Evolutionary conservation across 1,140 invertebrate species (phyloP), one percentile per base, ranked within the genome.

Genomic region (Drosophila punjabiensis): DNA sequence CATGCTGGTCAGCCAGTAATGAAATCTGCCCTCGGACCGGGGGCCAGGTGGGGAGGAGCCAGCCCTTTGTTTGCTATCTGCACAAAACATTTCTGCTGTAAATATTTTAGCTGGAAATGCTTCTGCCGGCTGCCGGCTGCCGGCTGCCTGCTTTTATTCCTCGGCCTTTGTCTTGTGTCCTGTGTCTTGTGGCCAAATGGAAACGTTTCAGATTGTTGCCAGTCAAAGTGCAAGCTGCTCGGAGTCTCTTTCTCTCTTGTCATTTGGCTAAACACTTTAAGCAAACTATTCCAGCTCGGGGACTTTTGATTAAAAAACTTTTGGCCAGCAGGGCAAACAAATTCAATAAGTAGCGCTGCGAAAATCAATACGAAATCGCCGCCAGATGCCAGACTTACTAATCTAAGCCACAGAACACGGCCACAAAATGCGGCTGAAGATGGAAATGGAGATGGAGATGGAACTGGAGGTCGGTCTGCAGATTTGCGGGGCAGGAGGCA

Each of bases 351-450:
- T 55, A 55, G 35, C 35, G 39, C 52, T 63, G 28, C 53, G 73
- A 86, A 89, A 89, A 90, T 89, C 86, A 86, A 90, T 90, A 77
- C 20, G 59, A 83, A 80, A 84, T 85, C 76, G 82, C 73, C 69
- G n/a, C 37, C 87, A 90, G 86, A 84, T 89, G 85, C 53, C 70
- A 67, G 67, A 76, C 76, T 86, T 69, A 85, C 79, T 90, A 90
- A 90, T 90, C 87, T 90, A 90, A 90, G 87, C 86, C 86, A 65
- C 86, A 91, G 82, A 90, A 90, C 82, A 77, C 62, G 73, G 82
- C 87, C 86, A 45, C 86, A 90, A 67, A 79, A 67, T 74, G 56
- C 9, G 59, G n/a, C n/a, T n/a, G n/a, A n/a, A 24, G 24, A 24
- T 24, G 24, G 39, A 14, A 28, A 3, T 20, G 59, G 33, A 10